Evolutionary conservation across 2,113 vertebrate species (phyloP).

Genomic region (Stictonetta naevosa): DNA sequence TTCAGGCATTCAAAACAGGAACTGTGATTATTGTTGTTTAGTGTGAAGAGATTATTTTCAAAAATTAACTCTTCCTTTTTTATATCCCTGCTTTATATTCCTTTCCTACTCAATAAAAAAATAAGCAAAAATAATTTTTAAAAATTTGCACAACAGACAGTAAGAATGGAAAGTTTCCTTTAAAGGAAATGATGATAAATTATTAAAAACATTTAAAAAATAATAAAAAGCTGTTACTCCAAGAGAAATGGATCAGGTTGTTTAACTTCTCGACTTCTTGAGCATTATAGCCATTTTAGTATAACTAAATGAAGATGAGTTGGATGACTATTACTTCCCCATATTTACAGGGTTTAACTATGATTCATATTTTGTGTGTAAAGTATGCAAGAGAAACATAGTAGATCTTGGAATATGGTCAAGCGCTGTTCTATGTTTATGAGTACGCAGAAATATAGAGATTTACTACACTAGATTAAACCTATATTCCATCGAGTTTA

Average conservation of each 20-base stretch:
- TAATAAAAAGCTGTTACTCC: not conserved
- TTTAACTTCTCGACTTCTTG: slow-evolving; percentile 27
- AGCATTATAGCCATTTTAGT: slow-evolving; percentile 32
- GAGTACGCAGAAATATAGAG: not conserved
- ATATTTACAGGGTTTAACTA: slow-evolving; percentile 21
- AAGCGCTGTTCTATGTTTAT: not conserved
- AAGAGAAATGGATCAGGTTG: not conserved
- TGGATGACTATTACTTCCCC: slow-evolving; percentile 42
- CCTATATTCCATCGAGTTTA: slow-evolving; percentile 2
- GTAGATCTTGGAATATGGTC: slow-evolving; percentile 24
- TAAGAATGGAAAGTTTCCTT: not conserved
- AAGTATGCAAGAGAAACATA: not conserved
- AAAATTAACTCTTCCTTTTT: not conserved
- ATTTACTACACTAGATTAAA: not conserved
- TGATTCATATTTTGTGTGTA: slow-evolving; percentile 3
- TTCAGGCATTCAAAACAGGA: not conserved
- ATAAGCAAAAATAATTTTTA: not conserved
- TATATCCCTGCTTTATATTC: not conserved
- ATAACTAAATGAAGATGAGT: slow-evolving; percentile 41
- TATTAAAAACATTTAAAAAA: not conserved
- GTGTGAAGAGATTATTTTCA: not conserved
- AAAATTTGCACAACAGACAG: not conserved
- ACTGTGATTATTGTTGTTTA: not conserved
- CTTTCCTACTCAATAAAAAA: not conserved
- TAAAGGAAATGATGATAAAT: not conserved